Percentiles rank a stretch among this genome's conserved stretches.
Conservation (phyloP, 2,797 vertebrate genomes). For the Alouatta caraya region DNA sequence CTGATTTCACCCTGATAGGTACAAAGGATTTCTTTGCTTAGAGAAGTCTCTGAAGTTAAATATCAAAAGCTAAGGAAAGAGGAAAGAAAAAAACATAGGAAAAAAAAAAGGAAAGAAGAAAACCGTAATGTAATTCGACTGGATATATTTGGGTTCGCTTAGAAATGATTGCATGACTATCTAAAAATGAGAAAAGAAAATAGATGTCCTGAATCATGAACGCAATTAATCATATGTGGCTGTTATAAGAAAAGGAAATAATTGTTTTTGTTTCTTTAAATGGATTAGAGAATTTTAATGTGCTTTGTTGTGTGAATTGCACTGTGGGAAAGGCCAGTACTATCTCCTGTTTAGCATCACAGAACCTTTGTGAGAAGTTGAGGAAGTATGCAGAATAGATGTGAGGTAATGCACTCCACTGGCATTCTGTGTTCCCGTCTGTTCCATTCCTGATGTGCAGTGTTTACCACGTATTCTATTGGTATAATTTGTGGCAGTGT, state of each 20-base stretch:
- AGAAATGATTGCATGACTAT: background rate
- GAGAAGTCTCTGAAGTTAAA: background rate
- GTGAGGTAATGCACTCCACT: background rate
- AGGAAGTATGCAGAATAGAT: background rate
- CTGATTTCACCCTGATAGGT: background rate
- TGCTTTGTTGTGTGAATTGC: background rate
- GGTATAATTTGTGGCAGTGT: background rate
- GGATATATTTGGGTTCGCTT: background rate
- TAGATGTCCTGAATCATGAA: background rate
- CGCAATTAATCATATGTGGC: background rate
- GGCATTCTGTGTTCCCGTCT: background rate
- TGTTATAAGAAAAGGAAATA: slow-evolving; percentile 2
- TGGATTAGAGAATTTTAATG: background rate
- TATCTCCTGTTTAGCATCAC: background rate
- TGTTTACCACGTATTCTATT: background rate
- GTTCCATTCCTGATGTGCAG: background rate
- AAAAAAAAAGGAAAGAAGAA: background rate
- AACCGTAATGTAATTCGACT: background rate
- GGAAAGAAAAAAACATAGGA: too few relatives aligned
- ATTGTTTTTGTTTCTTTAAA: slow-evolving; percentile 27
- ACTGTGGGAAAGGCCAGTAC: background rate
- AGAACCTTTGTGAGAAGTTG: background rate
- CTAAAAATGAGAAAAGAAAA: slow-evolving; percentile 1
- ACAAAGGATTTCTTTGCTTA: background rate
- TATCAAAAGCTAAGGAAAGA: background rate